Evolutionary conservation across 2,113 vertebrate species (phyloP).

Genomic region (Carassius auratus): DNA sequence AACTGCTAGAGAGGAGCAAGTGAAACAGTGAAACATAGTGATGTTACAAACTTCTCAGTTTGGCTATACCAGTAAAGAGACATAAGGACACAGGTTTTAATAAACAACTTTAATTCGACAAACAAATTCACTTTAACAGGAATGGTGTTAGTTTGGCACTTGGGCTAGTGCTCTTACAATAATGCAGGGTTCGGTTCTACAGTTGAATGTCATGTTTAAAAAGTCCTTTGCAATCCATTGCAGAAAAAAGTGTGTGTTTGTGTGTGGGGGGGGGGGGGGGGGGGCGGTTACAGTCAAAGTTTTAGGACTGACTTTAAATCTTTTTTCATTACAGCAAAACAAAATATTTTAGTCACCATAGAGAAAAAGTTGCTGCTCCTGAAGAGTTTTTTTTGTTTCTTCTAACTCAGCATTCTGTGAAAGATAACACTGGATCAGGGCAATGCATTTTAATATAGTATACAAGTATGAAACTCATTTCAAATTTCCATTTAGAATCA

Average conservation of each 20-base stretch:
- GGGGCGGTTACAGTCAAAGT: conserved; percentile 70
- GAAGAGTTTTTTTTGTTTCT: conserved; percentile 41
- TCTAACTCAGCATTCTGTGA: conserved; percentile 70
- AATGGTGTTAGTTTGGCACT: conserved; percentile 71
- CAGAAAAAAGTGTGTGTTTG: conserved; percentile 44
- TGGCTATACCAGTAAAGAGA: not conserved
- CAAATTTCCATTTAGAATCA: not conserved
- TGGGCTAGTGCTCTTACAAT: conserved; percentile 56
- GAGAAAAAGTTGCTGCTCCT: conserved; percentile 64
- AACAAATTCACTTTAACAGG: conserved; percentile 65
- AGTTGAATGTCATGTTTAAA: conserved; percentile 60
- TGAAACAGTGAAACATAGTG: not conserved
- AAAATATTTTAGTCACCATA: conserved; percentile 63
- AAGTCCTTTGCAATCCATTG: conserved; percentile 60
- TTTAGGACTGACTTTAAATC: conserved; percentile 74
- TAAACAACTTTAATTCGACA: conserved; percentile 75
- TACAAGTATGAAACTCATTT: not conserved
- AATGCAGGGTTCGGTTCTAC: conserved; percentile 47
- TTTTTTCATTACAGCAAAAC: conserved; percentile 74
- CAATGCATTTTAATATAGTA: not conserved
- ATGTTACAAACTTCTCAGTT: no score
- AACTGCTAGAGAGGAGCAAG: not conserved
- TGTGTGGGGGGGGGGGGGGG: not conserved
- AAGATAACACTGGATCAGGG: not conserved
- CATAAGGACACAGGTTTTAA: conserved; percentile 66